These are phyloP conservation scores for Pollimyrus isidori DNA, from an alignment of 2,113 vertebrate genomes.

Conservation along the genomic window DNA sequence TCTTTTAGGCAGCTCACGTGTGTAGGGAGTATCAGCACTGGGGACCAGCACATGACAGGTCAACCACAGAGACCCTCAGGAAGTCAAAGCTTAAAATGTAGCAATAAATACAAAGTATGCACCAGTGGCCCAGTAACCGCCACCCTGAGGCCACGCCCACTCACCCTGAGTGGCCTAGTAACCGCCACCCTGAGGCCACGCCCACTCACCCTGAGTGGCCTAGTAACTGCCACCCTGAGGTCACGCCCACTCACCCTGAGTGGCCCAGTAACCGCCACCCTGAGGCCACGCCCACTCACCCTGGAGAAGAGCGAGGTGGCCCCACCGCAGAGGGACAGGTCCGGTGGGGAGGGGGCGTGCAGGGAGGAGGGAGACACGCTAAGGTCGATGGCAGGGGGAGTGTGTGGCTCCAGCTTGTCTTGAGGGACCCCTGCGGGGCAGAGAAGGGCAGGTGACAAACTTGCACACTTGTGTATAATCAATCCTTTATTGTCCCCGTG, in stretches of 20 bases:
- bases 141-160: constrained; percentile 38
- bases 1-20: background rate
- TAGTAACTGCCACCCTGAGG: too few relatives aligned
- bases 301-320: constrained; percentile 54
- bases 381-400: constrained; percentile 78
- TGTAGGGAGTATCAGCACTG: background rate
- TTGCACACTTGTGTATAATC: too few relatives aligned
- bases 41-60: background rate
- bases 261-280: background rate
- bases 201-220: too few relatives aligned
- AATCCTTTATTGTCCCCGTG: too few relatives aligned
- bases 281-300: constrained; percentile 61
- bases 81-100: background rate
- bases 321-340: constrained; percentile 65
- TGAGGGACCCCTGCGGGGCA: constrained; percentile 51
- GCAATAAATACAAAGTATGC: background rate
- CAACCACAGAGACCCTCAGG: background rate
- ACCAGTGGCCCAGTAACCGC: background rate
- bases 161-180: too few relatives aligned
- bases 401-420: constrained; percentile 67
- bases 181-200: too few relatives aligned
- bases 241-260: too few relatives aligned
- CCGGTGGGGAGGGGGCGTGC: constrained; percentile 72
- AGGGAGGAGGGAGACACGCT: constrained; percentile 79
- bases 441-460: background rate